Base-by-base conservation (phyloP, 2,888 invertebrate genomes). In the Microdon myrmicae region DNA sequence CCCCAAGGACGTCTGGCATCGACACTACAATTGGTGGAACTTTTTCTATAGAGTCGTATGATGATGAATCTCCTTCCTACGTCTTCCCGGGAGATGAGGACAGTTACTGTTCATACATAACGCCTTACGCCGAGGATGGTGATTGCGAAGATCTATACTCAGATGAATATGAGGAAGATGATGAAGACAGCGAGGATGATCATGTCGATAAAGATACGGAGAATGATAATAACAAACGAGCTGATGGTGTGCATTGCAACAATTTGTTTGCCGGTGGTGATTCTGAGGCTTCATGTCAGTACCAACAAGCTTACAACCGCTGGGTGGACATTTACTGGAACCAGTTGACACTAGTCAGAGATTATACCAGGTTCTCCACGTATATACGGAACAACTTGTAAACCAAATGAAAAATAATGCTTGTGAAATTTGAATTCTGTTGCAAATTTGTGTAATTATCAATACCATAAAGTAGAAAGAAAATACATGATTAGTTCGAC, bases 1-100 rank as follows among this genome's bases (percentile, higher is more conserved):
- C 75, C 8, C 74, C 74, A 19, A 71, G 68, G 4, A 77, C 78
- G 1, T 78, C 78, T 0, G 79, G 78, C 2, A 77, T 78, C 45
- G 74, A 73, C 10, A 72, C 75, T 1, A 73, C 74, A 3, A 68
- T 68, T 16, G 60, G 47, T 4, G 58, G 58, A 16, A 22, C 34
- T 26, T 31, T 19, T 19, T 61, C 59, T 3, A 58, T 10, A 7
- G 31, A 29, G 19, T 35, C 37, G 3, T 49, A 47, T 25, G 43
- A 23, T 2, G 61, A 59, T 29, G 47, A 64, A 7, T 67, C 69
- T n/a, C 60, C 44, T 9, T 69, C 68, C 1, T 68, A 67, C 4
- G 66, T 60, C 31, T 61, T 66, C 7, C 59, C 67, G n/a, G 35
- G 51, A 3, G 51, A 45, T 9, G 38, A 51, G 2, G 58, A 48